These are phyloP conservation scores for Vireo griseus DNA, from an alignment of 2,797 vertebrate species.

Conservation along the genomic window DNA sequence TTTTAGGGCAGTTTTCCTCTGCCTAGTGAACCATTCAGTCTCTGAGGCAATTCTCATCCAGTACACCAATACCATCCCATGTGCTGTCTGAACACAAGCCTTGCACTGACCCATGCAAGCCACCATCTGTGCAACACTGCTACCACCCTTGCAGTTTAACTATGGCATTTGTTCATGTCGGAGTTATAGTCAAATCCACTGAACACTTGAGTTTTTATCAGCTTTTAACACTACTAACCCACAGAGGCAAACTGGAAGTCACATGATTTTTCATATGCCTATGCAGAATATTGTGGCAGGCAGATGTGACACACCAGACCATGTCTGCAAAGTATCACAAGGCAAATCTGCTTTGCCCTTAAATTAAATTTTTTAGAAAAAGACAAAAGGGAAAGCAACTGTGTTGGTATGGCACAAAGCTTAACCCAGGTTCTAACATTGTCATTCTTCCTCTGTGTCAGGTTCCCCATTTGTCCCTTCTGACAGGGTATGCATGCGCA, in stretches of 20 bases:
- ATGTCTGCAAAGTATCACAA: not conserved
- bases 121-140: not conserved
- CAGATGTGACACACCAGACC: not conserved
- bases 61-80: not conserved
- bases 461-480: not conserved
- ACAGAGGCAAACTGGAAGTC: not conserved
- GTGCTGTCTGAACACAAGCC: not conserved
- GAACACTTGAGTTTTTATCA: not conserved
- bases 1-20: not conserved
- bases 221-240: not conserved
- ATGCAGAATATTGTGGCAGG: not conserved
- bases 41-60: not conserved
- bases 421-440: not conserved
- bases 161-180: not conserved
- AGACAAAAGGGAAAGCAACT: not conserved
- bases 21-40: not conserved
- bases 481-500: rapidly evolving
- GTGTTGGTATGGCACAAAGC: not conserved
- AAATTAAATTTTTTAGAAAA: no score
- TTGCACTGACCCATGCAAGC: not conserved
- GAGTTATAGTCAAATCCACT: not conserved
- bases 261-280: not conserved
- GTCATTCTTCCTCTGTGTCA: not conserved
- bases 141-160: not conserved
- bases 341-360: not conserved